Base-by-base conservation (phyloP, 2,888 invertebrate species). In the Lochmaea crataegi region DNA sequence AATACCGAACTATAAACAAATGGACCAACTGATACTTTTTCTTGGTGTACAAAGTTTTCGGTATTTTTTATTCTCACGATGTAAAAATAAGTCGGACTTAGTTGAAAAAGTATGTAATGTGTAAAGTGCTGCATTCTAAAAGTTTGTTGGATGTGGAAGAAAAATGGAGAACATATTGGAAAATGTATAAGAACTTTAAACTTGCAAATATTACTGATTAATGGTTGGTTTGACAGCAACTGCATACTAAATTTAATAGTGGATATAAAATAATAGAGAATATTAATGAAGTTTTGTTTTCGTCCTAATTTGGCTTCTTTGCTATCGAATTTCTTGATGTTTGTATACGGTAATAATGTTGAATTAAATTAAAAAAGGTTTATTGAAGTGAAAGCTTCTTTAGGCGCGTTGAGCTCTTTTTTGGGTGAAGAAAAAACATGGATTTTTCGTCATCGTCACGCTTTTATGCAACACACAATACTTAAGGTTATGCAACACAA, bases 21-120 rank as follows among this genome's bases (percentile, higher is more conserved):
- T 56, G 11, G 11, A 22, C 10, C 11, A 56, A 22, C 22, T 11
- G 53, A 16, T 53, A 11, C n/a, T 48, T 53, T 53, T 53, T 18
- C 18, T 53, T 18, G 5, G 53, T 53, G 53, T 53, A 53, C 9
- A 53, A 10, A 53, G 10, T 11, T 53, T 53, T 11, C 51, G 45
- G 0, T n/a, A 51, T 68, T 72, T 68, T 64, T 72, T 68, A 65
- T 57, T 68, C 57, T 72, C 41, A 65, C 63, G 65, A 68, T 51
- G 65, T 70, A 64, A 32, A 70, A 65, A 64, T 70, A 22, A 45
- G 26, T 53, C 22, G 22, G 45, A 70, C 57, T 65, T 70, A 45
- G 45, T 48, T 51, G 56, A 48, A 41, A 41, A 45, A 70, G 56
- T 70, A 64, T 64, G 63, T 57, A 45, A 70, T 18, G 70, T 65